Base-by-base conservation (phyloP, 2,797 vertebrate genomes). In the Rhyacichthys aspro region DNA sequence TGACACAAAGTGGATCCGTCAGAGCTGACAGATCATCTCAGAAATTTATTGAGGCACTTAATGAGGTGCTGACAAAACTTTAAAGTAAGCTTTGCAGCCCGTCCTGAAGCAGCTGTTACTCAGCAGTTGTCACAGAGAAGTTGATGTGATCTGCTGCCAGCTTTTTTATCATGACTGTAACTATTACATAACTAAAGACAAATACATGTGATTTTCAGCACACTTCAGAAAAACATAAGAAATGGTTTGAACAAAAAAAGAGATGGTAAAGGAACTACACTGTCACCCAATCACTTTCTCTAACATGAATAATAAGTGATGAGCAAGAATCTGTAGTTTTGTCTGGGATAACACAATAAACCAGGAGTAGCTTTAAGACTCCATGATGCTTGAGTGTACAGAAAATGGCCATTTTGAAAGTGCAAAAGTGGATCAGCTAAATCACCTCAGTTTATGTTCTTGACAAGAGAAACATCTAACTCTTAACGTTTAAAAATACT, bases 381-480 rank as follows among this genome's bases (percentile, higher is more conserved):
- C 81, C 82, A 78, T 79, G 76, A 87, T 71, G 76, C 76, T 55
- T 74, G 65, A 77, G 81, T 80, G 72, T 80, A 74, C 62, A 12
- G 73, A 72, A 86, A 85, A 84, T 74, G 56, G 76, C 79, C 81
- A 86, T 89, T 89, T 87, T 86, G n/a, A n/a, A n/a, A n/a, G 86
- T 79, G 70, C 73, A 28, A 74, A 55, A 18, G 62, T 39, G 69
- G 76, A 83, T 69, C 65, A 76, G 65, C 36, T 66, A 58, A 73
- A 64, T 67, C 73, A 38, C 68, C 61, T 70, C 69, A 55, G 67
- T 72, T 76, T 60, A 79, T 55, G 52, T 82, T 82, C 67, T 65
- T 72, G 38, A 55, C 33, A 4, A 28, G 37, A 36, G 53, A 63
- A 62, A 67, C 50, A 67, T 55, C 64, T 63, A 45, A 63, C 60